Conservation (phyloP, 2,797 vertebrate species). For the Crocidura indochinensis region DNA sequence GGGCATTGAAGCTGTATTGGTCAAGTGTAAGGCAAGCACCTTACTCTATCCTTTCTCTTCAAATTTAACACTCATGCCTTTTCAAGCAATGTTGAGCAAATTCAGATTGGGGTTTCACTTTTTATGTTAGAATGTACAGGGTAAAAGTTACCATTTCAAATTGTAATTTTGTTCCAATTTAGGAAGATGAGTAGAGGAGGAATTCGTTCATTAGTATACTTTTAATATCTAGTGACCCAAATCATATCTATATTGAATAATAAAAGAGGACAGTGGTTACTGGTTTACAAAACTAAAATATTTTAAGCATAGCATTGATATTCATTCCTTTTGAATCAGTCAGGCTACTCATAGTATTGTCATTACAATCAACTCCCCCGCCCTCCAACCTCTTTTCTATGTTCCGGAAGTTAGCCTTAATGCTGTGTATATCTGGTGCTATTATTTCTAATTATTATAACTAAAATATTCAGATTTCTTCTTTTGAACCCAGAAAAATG, state of each 20-base stretch:
- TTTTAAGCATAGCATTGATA: neutral
- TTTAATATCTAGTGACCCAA: neutral
- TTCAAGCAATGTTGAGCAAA: neutral
- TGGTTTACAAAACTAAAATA: neutral
- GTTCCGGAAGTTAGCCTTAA: neutral
- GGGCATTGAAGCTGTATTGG: too few species aligned
- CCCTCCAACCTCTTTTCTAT: neutral
- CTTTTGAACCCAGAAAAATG: neutral
- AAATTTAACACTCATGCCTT: too few species aligned
- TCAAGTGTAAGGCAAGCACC: too few species aligned
- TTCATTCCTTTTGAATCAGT: neutral
- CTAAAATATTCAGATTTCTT: neutral
- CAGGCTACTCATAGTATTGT: neutral
- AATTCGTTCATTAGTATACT: neutral
- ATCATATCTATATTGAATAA: neutral
- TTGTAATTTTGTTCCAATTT: neutral
- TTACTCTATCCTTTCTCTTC: too few species aligned
- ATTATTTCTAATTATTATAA: neutral
- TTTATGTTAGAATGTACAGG: neutral
- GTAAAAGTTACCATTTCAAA: too few species aligned
- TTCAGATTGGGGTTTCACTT: neutral
- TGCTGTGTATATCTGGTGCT: neutral
- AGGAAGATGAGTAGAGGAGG: neutral
- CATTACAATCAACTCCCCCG: neutral
- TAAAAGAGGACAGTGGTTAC: neutral